Conservation (phyloP, 2,888 invertebrate species). For the Trichogramma dendrolimi region DNA sequence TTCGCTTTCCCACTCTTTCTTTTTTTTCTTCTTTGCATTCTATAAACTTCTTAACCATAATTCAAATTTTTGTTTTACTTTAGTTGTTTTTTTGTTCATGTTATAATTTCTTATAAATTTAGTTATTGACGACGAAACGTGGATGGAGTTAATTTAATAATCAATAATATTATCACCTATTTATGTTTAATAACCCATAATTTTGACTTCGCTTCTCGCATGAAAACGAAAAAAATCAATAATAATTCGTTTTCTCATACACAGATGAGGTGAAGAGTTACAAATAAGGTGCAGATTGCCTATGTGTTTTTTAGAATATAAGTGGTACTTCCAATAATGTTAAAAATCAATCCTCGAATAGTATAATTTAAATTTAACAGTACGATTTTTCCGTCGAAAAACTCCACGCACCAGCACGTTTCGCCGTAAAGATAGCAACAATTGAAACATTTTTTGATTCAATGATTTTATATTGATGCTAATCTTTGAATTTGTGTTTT, state of each 20-base stretch:
- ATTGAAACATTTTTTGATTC: constrained; percentile 29
- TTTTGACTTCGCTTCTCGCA: too few species aligned
- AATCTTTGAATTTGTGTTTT: constrained; percentile 3
- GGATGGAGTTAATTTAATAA: constrained; percentile 32
- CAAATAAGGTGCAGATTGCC: neutral
- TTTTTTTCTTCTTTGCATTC: neutral
- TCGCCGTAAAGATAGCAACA: constrained; percentile 40
- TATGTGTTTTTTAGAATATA: neutral
- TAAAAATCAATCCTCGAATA: too few species aligned
- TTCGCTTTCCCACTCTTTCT: constrained; percentile 7
- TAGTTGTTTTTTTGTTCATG: constrained; percentile 2
- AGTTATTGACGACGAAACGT: constrained; percentile 41
- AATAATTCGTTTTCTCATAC: neutral
- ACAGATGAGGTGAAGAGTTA: constrained; percentile 13
- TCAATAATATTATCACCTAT: too few species aligned
- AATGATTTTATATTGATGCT: neutral
- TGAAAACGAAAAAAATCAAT: neutral
- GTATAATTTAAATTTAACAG: too few species aligned
- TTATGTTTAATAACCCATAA: too few species aligned
- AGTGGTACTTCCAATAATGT: too few species aligned
- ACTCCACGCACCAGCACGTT: constrained; percentile 32
- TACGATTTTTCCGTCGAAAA: neutral
- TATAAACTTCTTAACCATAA: neutral
- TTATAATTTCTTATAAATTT: constrained; percentile 17
- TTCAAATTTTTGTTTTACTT: constrained; percentile 10